phyloP scores from a whole-genome alignment of 2,888 invertebrate genomes.

The Orthosia incerta region DNA sequence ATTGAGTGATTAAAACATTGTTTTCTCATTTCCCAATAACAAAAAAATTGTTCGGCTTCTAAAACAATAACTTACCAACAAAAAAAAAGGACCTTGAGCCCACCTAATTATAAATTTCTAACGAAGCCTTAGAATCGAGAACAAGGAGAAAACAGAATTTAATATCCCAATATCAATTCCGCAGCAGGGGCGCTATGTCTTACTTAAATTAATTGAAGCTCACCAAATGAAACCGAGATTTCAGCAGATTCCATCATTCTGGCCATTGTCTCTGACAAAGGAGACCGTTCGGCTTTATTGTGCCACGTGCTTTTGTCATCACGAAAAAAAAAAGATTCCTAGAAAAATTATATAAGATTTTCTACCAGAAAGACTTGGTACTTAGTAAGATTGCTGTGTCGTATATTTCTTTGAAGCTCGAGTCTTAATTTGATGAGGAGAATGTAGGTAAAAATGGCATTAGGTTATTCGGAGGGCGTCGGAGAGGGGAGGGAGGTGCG shows the following conservation, averaged over 20 bases:
- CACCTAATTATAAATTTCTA: constrained; percentile 53
- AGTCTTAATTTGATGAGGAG: constrained; percentile 85
- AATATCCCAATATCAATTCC: constrained; percentile 72
- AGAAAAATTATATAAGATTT: constrained; percentile 82
- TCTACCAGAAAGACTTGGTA: constrained; percentile 73
- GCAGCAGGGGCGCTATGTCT: constrained; percentile 62
- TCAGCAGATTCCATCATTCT: constrained; percentile 72
- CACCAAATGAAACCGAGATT: constrained; percentile 70
- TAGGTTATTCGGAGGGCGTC: constrained; percentile 76
- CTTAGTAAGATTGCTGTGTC: constrained; percentile 80
- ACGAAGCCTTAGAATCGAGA: constrained; percentile 54
- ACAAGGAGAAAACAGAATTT: constrained; percentile 67
- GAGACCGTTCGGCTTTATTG: constrained; percentile 76
- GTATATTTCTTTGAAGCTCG: constrained; percentile 77
- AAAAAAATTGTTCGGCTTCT: not conserved
- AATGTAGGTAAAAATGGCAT: constrained; percentile 85
- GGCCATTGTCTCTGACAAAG: constrained; percentile 81
- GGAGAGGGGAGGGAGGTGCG: constrained; percentile 49
- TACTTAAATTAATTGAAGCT: constrained; percentile 80
- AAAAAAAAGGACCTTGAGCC: constrained; percentile 17
- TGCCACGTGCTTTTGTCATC: constrained; percentile 77
- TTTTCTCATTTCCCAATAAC: not conserved
- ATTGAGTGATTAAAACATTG: not conserved
- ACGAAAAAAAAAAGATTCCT: constrained; percentile 74
- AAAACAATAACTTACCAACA: not conserved